These are phyloP conservation scores for Amphiprion ocellaris DNA, from an alignment of 2,113 vertebrate species.

Conservation along the genomic window DNA sequence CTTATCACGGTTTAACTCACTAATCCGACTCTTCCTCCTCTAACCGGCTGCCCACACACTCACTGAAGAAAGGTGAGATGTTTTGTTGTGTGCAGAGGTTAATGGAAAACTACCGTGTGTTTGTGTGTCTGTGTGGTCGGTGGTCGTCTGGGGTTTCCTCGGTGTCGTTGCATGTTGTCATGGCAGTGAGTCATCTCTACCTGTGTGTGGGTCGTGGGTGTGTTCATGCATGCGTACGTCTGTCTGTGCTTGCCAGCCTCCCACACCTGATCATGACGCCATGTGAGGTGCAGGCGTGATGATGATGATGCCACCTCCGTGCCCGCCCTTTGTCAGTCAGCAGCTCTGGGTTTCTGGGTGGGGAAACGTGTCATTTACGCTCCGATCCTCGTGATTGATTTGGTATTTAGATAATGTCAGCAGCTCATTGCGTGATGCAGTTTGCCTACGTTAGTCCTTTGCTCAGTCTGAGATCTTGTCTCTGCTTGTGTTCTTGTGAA, in stretches of 20 bases:
- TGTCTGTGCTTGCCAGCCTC: conserved; percentile 6
- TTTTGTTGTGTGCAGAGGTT: conserved; percentile 30
- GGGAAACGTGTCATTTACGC: neutral
- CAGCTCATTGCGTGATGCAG: no score
- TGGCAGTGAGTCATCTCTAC: conserved; percentile 37
- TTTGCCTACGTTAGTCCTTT: no score
- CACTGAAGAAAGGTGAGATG: conserved; percentile 77
- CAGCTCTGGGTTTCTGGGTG: no score
- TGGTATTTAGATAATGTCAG: neutral
- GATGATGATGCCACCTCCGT: neutral
- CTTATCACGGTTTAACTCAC: conserved; percentile 19
- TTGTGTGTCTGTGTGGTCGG: conserved; percentile 10
- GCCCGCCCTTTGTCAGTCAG: neutral
- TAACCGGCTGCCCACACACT: conserved; percentile 43
- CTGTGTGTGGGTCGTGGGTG: conserved; percentile 35
- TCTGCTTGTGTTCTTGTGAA: no score
- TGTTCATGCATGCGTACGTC: conserved; percentile 53
- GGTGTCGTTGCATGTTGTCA: conserved; percentile 10
- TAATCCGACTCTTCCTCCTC: conserved; percentile 52
- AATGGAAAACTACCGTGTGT: conserved; percentile 42
- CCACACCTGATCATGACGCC: conserved; percentile 9
- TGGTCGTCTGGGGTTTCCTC: conserved; percentile 9
- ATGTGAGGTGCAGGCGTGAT: conserved; percentile 2
- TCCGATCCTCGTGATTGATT: neutral
- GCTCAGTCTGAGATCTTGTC: no score